Conservation (phyloP, 2,797 vertebrate species). For the Lacerta bilineata region DNA sequence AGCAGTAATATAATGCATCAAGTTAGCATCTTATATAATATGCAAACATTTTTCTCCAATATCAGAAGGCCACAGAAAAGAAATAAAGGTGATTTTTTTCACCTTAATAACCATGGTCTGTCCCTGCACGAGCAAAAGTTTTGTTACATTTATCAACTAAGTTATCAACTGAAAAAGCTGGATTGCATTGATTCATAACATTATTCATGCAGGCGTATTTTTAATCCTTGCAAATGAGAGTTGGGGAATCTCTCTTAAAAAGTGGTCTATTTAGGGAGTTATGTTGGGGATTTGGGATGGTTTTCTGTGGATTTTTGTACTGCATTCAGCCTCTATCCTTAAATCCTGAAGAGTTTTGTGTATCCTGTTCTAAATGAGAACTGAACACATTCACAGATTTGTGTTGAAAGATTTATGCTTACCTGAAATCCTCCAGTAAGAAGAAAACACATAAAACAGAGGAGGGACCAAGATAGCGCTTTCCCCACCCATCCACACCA, state of each 20-base stretch:
- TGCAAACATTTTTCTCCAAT: background rate
- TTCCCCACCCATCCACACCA: background rate
- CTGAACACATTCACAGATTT: background rate
- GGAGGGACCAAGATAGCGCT: background rate
- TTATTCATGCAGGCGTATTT: slow-evolving; percentile 27
- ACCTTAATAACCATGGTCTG: slow-evolving; percentile 21
- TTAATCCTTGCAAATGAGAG: slow-evolving; percentile 36
- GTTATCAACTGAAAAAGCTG: slow-evolving; percentile 25
- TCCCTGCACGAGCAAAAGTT: slow-evolving; percentile 36
- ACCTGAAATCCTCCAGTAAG: background rate
- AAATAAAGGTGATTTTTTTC: slow-evolving; percentile 8
- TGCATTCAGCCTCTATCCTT: background rate
- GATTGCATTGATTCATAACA: background rate
- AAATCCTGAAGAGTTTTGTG: background rate
- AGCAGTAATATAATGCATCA: background rate
- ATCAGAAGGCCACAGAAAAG: slow-evolving; percentile 25
- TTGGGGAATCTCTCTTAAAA: background rate
- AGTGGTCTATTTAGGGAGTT: background rate
- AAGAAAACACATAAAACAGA: background rate
- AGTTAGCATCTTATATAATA: background rate
- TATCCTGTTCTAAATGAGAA: background rate
- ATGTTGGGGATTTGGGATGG: background rate
- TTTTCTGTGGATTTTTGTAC: background rate
- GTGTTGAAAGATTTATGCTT: background rate
- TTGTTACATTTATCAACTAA: slow-evolving; percentile 19